phyloP scores from a whole-genome alignment of 2,888 invertebrate genomes.

The Agriopis marginaria region DNA sequence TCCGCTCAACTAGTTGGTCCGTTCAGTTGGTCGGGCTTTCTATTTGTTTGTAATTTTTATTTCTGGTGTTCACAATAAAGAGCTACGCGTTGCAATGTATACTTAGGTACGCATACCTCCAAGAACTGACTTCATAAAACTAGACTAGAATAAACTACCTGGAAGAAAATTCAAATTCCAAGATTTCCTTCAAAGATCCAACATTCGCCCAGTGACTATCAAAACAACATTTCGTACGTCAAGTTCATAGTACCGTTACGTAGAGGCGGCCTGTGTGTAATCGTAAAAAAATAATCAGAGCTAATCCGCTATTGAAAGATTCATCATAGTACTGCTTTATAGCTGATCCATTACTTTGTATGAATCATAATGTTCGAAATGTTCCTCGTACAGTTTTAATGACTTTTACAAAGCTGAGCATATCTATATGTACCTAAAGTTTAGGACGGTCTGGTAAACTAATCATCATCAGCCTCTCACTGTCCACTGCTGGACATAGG shows the following conservation, averaged over 20 bases:
- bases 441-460: too few species aligned
- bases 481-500: too few species aligned
- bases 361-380: conserved; percentile 41
- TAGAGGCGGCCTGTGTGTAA: conserved; percentile 23
- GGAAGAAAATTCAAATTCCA: conserved; percentile 7
- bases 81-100: not conserved
- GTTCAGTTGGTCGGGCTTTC: too few species aligned
- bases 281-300: conserved; percentile 42
- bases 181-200: conserved; percentile 7
- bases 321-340: conserved; percentile 49
- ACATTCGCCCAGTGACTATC: conserved; percentile 14
- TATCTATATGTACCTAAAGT: too few species aligned
- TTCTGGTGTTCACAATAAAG: too few species aligned
- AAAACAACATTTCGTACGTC: conserved; percentile 26
- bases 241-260: conserved; percentile 21
- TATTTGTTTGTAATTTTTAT: too few species aligned
- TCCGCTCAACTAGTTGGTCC: too few species aligned
- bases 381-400: conserved; percentile 21
- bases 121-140: not conserved
- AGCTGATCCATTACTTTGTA: conserved; percentile 49
- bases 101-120: too few species aligned
- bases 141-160: not conserved
- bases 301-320: conserved; percentile 50
- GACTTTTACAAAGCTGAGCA: conserved; percentile 3
- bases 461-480: too few species aligned